These are phyloP conservation scores for Scaptomyza cyrtandrae DNA, from an alignment of 2,888 invertebrate species.

Conservation along the genomic window DNA sequence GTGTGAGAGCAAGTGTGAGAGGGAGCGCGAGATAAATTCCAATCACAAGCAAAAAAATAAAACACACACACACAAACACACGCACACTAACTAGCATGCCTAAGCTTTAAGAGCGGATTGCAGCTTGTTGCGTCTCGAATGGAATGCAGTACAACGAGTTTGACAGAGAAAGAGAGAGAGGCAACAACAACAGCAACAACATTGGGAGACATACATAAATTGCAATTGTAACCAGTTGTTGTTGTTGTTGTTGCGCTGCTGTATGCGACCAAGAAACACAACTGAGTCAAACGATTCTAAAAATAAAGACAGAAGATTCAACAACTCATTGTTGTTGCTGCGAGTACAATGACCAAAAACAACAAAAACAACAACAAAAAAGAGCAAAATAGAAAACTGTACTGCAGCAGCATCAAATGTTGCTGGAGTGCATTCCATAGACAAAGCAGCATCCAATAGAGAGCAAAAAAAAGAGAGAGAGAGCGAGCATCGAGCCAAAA, in stretches of 20 bases:
- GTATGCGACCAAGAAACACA: not conserved
- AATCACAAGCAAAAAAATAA: conserved; percentile 23
- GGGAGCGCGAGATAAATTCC: conserved; percentile 26
- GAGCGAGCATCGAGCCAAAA: conserved; percentile 26
- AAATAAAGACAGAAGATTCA: conserved; percentile 53
- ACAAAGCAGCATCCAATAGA: conserved; percentile 27
- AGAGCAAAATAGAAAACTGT: conserved; percentile 56
- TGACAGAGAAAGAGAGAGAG: conserved; percentile 31
- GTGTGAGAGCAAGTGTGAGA: not conserved
- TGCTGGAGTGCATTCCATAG: conserved; percentile 57
- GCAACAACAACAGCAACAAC: conserved; percentile 11
- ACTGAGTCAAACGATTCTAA: conserved; percentile 47
- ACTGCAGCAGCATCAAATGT: conserved; percentile 44
- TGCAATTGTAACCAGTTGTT: conserved; percentile 62
- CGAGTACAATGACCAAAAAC: conserved; percentile 67
- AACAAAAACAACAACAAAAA: too few species aligned
- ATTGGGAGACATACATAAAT: conserved; percentile 49
- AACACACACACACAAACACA: conserved; percentile 3
- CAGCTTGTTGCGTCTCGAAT: conserved; percentile 54
- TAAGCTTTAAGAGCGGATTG: conserved; percentile 28
- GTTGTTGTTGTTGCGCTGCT: conserved; percentile 21
- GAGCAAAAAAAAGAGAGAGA: conserved; percentile 15
- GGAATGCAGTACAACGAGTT: conserved; percentile 75
- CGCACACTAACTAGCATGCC: not conserved
- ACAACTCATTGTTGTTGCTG: conserved; percentile 43